Evolutionary conservation across 2,888 invertebrate species (phyloP), one percentile per base, ranked within the genome.

Genomic region (Dinocampus coccinellae): DNA sequence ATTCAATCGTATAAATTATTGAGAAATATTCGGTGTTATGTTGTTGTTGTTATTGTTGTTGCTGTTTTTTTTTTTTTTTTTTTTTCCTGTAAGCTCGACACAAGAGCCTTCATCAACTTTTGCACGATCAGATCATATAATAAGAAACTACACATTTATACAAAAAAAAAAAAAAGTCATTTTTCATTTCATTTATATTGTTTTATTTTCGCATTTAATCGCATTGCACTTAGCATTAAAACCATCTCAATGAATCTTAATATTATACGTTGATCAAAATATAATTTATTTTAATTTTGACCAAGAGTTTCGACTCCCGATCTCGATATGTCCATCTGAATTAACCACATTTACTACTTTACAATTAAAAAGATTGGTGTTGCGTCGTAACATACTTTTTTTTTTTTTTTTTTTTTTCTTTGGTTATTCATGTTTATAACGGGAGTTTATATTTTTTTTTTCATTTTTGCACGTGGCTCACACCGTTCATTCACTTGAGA

Each of bases 11-110:
- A 64, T 42, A 39, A 9, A 34, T 11, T 24, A 62, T 26, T 69
- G 52, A 58, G 47, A 47, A 58, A 16, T 47, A 39, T 33, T 60
- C 20, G 42, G 57, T 47, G 58, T 52, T 53, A 47, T n/a, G n/a
- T n/a, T n/a, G n/a, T n/a, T n/a, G n/a, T n/a, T n/a, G n/a, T n/a
- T n/a, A n/a, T n/a, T n/a, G n/a, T n/a, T n/a, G n/a, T n/a, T n/a
- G n/a, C n/a, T n/a, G n/a, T n/a, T n/a, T n/a, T n/a, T n/a, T n/a
- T n/a, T n/a, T n/a, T n/a, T n/a, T n/a, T n/a, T n/a, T n/a, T n/a
- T 64, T 70, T 70, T 65, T 70, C 60, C 60, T 70, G 70, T 60
- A 70, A 70, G 70, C 70, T 70, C 70, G 65, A 57, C 36, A 29
- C 58, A 53, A 70, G 65, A 65, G 60, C 65, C 34, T n/a, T 34